phyloP scores from a whole-genome alignment of 2,797 vertebrate genomes.

The Toxotes lorentzi region DNA sequence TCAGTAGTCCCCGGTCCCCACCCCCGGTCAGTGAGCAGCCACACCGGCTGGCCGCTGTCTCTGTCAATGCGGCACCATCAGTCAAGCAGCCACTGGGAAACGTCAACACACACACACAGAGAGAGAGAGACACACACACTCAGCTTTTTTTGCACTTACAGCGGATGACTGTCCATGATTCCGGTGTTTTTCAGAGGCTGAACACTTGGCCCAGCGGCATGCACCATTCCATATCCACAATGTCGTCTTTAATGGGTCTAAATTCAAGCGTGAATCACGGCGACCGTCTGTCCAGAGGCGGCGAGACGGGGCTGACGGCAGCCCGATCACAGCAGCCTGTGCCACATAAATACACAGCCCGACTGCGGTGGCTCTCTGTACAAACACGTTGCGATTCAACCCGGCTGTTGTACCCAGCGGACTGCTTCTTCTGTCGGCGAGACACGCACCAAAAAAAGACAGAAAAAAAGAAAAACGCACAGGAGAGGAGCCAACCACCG shows the following conservation, averaged over 20 bases:
- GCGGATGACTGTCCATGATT: conserved; percentile 90
- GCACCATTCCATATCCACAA: conserved; percentile 91
- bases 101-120: conserved; percentile 62
- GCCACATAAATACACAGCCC: conserved; percentile 53
- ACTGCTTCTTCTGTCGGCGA: conserved; percentile 34
- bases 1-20: background rate
- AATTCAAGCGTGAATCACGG: conserved; percentile 64
- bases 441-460: too few relatives aligned
- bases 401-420: conserved; percentile 61
- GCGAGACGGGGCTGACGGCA: conserved; percentile 60
- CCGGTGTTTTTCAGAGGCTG: conserved; percentile 85
- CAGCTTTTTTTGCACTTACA: conserved; percentile 74
- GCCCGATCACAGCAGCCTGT: conserved; percentile 52
- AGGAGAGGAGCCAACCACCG: background rate
- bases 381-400: conserved; percentile 69
- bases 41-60: conserved; percentile 72
- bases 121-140: conserved; percentile 32
- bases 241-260: conserved; percentile 57
- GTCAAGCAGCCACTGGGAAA: conserved; percentile 72
- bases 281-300: conserved; percentile 56
- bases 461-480: background rate
- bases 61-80: conserved; percentile 82
- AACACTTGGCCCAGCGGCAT: conserved; percentile 86
- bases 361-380: conserved; percentile 71
- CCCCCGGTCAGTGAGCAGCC: conserved; percentile 48